A percentile compares a stretch with the other conserved stretches of the same genome.
Conservation (phyloP, 1,140 invertebrate species). For the Agraylea sexmaculata region DNA sequence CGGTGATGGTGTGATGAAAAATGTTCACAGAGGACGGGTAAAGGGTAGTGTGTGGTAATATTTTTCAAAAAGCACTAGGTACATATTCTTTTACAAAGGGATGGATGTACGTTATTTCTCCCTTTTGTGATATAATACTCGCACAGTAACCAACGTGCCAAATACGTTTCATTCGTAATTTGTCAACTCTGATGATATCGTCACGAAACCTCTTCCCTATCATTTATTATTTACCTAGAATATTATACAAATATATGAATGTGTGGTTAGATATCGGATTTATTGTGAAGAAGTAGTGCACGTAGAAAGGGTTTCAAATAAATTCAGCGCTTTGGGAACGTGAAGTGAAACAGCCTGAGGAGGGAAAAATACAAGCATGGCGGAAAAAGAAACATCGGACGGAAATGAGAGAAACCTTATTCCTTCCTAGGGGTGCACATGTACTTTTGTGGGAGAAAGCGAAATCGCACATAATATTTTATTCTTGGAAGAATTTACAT, state of each 20-base stretch:
- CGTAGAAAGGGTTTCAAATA: background rate
- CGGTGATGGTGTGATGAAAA: no score
- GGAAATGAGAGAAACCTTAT: conserved; percentile 43
- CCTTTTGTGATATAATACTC: no score
- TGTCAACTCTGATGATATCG: no score
- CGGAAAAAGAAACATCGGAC: conserved; percentile 22
- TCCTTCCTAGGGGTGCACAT: conserved; percentile 21
- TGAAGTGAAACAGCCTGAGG: background rate
- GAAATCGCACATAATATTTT: conserved; percentile 27
- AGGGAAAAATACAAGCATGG: conserved; percentile 7
- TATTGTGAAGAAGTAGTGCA: conserved; percentile 3
- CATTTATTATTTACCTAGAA: no score
- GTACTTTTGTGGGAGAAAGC: conserved; percentile 13
- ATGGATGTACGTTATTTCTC: no score
- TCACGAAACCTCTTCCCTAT: no score
- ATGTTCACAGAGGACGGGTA: no score
- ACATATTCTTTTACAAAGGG: no score
- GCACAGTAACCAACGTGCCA: no score
- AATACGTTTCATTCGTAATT: no score
- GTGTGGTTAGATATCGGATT: conserved; percentile 11
- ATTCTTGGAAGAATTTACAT: conserved; percentile 39
- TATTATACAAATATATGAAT: conserved; percentile 19
- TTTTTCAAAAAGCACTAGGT: no score
- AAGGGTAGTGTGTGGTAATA: no score
- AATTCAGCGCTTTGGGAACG: background rate